Evolutionary conservation across 2,797 vertebrate species (phyloP).

Genomic region (Furcifer pardalis): DNA sequence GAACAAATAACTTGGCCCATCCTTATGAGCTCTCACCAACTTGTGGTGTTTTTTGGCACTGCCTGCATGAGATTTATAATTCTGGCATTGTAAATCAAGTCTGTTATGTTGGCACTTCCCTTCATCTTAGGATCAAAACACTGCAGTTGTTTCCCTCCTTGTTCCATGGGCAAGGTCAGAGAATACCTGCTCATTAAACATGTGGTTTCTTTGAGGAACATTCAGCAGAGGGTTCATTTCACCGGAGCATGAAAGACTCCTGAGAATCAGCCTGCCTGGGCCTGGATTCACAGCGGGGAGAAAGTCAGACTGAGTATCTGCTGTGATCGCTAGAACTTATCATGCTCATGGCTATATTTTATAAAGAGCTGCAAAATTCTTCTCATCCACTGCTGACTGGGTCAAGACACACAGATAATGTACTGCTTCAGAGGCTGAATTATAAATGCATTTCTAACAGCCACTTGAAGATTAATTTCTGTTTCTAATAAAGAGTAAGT

Average conservation of each 20-base stretch:
- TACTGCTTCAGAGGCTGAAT: background rate
- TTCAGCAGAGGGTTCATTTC: background rate
- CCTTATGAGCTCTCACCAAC: slow-evolving; percentile 1
- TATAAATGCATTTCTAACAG: background rate
- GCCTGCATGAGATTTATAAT: slow-evolving; percentile 13
- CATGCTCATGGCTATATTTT: slow-evolving; percentile 16
- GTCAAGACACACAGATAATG: slow-evolving; percentile 33
- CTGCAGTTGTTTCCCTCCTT: background rate
- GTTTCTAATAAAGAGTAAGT: slow-evolving; percentile 21
- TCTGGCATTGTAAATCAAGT: background rate
- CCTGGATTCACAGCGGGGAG: background rate
- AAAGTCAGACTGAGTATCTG: background rate
- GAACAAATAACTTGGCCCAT: slow-evolving; percentile 21
- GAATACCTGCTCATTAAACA: slow-evolving; percentile 36
- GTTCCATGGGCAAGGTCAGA: slow-evolving; percentile 18
- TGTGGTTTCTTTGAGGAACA: background rate
- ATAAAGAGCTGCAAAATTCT: slow-evolving; percentile 2
- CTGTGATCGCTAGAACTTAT: background rate
- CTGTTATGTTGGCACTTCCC: slow-evolving; percentile 18
- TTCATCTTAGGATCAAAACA: background rate
- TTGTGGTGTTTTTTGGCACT: background rate
- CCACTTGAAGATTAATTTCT: slow-evolving; percentile 32
- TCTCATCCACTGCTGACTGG: slow-evolving; percentile 11
- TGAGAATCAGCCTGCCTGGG: background rate
- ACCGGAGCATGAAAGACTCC: background rate